phyloP scores from a whole-genome alignment of 1,140 invertebrate genomes.

The Magallana ariakensis region DNA sequence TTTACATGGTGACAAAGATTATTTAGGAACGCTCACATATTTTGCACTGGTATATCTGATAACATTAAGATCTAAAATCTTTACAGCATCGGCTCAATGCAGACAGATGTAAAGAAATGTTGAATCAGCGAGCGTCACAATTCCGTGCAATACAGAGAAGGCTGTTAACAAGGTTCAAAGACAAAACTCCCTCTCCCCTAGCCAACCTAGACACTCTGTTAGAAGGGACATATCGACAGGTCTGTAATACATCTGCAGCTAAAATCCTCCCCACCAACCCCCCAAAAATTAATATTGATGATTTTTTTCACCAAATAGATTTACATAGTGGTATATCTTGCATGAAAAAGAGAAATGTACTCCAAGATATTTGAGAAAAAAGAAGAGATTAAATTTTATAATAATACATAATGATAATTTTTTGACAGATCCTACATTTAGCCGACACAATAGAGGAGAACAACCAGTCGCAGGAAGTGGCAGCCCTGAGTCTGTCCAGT shows the following conservation, averaged over 20 bases:
- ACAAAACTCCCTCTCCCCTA: constrained; percentile 87
- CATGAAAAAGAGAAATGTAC: too few relatives aligned
- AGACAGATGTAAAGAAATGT: constrained; percentile 81
- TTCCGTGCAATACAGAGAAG: constrained; percentile 87
- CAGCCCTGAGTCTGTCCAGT: constrained; percentile 76
- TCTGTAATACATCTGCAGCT: constrained; percentile 75
- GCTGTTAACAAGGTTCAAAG: constrained; percentile 87
- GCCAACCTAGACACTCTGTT: constrained; percentile 87
- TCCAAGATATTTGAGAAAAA: too few relatives aligned
- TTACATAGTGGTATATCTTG: too few relatives aligned
- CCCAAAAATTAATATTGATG: too few relatives aligned
- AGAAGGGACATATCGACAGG: constrained; percentile 86
- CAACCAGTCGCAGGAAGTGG: constrained; percentile 72
- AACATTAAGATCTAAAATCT: neutral
- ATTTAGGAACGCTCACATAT: too few relatives aligned
- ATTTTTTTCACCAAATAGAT: too few relatives aligned
- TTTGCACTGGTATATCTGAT: too few relatives aligned
- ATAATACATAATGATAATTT: neutral
- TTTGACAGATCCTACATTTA: constrained; percentile 75
- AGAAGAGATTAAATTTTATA: too few relatives aligned
- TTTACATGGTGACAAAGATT: too few relatives aligned
- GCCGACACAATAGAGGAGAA: constrained; percentile 78
- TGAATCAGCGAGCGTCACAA: constrained; percentile 85
- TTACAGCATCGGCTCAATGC: constrained; percentile 71
- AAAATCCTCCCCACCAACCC: constrained; percentile 61